Conservation (phyloP, 2,113 vertebrate species). For the Himantopus leucocephalus region DNA sequence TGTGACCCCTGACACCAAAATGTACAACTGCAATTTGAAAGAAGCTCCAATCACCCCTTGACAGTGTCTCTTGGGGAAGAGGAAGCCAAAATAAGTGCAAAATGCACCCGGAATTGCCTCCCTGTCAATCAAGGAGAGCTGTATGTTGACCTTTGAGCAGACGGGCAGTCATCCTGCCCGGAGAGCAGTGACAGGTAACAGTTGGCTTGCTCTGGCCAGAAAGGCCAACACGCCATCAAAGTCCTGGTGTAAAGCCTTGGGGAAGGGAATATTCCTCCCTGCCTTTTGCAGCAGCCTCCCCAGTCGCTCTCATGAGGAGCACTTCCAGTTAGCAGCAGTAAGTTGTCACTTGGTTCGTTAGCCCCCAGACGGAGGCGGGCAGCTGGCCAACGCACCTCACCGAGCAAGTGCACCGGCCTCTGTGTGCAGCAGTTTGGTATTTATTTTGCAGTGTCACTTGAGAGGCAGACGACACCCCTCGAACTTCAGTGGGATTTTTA, state of each 20-base stretch:
- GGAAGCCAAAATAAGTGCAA: not conserved
- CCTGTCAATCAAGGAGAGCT: not conserved
- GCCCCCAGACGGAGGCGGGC: not conserved
- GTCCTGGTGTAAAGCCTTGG: not conserved
- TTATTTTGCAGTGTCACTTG: not conserved
- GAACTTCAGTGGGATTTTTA: rapidly evolving
- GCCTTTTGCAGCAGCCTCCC: not conserved
- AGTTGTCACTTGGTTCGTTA: not conserved
- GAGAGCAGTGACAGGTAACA: not conserved
- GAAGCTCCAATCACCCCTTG: not conserved
- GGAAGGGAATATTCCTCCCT: not conserved
- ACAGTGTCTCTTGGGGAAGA: not conserved
- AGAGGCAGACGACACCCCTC: not conserved
- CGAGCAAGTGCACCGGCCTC: rapidly evolving
- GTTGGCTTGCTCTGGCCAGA: not conserved
- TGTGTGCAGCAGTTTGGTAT: rapidly evolving
- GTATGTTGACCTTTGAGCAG: not conserved
- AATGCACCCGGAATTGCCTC: not conserved
- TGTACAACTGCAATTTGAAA: not conserved
- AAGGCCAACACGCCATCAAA: not conserved
- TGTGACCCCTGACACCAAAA: not conserved
- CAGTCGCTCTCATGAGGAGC: not conserved
- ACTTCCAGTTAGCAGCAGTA: not conserved
- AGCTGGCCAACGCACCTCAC: not conserved
- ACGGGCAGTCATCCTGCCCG: not conserved